Evolutionary conservation across 2,113 vertebrate genomes (phyloP), one percentile per base, ranked within the genome.

Genomic region (Zosterops borbonicus): DNA sequence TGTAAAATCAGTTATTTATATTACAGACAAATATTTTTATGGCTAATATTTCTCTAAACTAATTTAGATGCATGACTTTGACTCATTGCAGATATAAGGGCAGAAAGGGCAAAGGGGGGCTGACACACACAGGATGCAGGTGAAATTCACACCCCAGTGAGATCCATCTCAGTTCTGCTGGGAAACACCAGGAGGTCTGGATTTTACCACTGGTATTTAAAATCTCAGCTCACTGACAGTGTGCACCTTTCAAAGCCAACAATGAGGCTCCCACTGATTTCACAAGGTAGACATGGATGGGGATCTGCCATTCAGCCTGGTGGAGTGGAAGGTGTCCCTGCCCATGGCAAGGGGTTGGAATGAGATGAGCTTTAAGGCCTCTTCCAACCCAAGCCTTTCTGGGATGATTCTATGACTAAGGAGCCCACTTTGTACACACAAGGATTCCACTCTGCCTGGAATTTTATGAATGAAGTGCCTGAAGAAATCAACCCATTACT

Each of bases 11-110:
- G 84, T 41, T 53, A 83, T 68, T 96, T 80, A 60, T 58, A 88
- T 87, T 82, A 93, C 50, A 77, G 42, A 89, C 19, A 85, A 96
- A 92, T 82, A 73, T 52, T 77, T 83, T 95, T 91, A 83, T 75
- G 68, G 96, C 68, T 95, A 95, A 67, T 95, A 95, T 94, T 97
- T 97, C 74, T 95, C 86, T 95, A 85, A 75, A 90, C 86, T 95
- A 90, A 90, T 91, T 95, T 92, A 94, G 89, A 93, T 94, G 75
- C 82, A 58, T 77, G 53, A 87, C 49, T 78, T 91, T 37, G 39
- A 37, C 28, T 82, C 25, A 24, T 31, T 79, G 69, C 73, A 94
- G 71, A 79, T 52, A 35, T 6, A 67, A 5, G 22, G 76, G 56
- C 74, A 78, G 52, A 73, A 94, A 94, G 87, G 93, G 76, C 68